Conservation (phyloP, 2,113 vertebrate species). For the Toxotes chatareus region DNA sequence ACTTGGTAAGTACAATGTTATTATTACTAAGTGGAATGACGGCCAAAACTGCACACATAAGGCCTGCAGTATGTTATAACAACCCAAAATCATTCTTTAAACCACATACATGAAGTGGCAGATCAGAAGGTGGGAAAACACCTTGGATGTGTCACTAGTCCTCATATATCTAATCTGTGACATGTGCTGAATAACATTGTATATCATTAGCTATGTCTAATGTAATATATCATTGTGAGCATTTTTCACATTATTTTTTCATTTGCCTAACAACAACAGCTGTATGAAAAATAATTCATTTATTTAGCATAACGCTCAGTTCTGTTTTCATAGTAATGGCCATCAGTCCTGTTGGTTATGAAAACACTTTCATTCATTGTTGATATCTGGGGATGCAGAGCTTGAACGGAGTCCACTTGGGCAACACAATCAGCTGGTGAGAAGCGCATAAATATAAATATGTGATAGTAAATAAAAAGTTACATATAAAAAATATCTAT, state of each 20-base stretch:
- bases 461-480: not conserved
- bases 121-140: not conserved
- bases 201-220: not conserved
- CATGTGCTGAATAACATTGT: constrained; percentile 6
- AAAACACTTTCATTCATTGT: constrained; percentile 25
- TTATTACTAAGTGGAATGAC: not conserved
- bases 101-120: not conserved
- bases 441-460: not conserved
- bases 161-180: not conserved
- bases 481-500: not conserved
- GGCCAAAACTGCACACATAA: not conserved
- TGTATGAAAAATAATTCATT: constrained; percentile 1
- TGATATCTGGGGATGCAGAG: constrained; percentile 13
- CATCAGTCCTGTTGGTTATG: constrained; percentile 15
- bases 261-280: constrained; percentile 8
- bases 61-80: not conserved
- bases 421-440: not conserved
- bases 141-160: not conserved
- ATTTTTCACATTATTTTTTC: not conserved
- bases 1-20: not conserved
- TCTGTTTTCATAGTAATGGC: constrained; percentile 8
- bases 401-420: not conserved
- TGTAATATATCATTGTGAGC: not conserved
- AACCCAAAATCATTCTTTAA: not conserved
- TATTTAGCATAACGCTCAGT: not conserved